These are phyloP conservation scores for Eupithecia pulchellata DNA, from an alignment of 2,888 invertebrate species.

Conservation along the genomic window DNA sequence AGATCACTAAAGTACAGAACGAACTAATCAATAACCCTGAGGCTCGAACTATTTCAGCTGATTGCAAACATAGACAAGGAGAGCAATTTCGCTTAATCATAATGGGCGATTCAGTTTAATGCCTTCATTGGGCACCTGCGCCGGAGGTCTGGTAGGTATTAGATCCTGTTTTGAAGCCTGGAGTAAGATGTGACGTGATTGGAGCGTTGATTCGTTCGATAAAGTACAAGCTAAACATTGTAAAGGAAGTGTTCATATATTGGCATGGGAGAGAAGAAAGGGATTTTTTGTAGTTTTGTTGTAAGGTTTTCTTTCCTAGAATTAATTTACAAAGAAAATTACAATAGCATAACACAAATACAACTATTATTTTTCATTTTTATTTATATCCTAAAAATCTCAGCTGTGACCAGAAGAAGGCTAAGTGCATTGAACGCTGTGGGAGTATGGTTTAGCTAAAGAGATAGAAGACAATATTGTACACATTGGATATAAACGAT, in stretches of 20 bases:
- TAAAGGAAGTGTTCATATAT: neutral
- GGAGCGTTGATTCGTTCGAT: conserved; percentile 17
- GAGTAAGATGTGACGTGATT: conserved; percentile 41
- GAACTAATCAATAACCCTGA: conserved; percentile 72
- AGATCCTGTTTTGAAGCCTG: conserved; percentile 42
- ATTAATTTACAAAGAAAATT: too few species aligned
- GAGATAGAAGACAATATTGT: too few species aligned
- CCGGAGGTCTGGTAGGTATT: conserved; percentile 47
- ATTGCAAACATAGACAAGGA: conserved; percentile 74
- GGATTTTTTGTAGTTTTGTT: neutral
- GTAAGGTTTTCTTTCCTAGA: too few species aligned
- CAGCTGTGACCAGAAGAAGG: too few species aligned
- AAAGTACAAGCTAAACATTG: neutral
- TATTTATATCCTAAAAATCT: too few species aligned
- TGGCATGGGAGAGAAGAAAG: neutral
- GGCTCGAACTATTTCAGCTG: conserved; percentile 65
- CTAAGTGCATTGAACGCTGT: too few species aligned
- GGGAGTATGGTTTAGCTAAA: too few species aligned
- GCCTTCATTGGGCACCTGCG: conserved; percentile 81
- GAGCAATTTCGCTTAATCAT: conserved; percentile 74
- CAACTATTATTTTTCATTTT: too few species aligned
- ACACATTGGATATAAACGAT: neutral
- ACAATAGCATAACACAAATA: too few species aligned
- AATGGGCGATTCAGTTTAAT: conserved; percentile 78
- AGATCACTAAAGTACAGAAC: conserved; percentile 62